These are phyloP conservation scores for Craseonycteris thonglongyai DNA, from an alignment of 2,113 vertebrate species.

Conservation along the genomic window DNA sequence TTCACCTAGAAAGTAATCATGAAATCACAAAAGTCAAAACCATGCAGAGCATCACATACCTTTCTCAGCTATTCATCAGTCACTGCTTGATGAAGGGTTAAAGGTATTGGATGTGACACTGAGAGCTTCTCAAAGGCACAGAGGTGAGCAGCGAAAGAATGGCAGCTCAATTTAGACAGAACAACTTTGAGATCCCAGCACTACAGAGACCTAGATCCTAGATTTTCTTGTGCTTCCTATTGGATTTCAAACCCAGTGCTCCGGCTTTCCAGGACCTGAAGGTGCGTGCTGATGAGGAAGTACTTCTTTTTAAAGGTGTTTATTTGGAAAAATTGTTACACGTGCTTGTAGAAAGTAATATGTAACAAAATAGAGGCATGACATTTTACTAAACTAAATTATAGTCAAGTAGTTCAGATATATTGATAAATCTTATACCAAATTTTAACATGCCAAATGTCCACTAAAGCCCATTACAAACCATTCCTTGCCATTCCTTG, in stretches of 20 bases:
- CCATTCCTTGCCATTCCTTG: too few relatives aligned
- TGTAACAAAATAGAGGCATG: background rate
- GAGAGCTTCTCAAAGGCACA: conserved; percentile 13
- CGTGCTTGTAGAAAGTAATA: background rate
- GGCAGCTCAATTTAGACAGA: conserved; percentile 25
- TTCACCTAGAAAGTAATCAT: conserved; percentile 44
- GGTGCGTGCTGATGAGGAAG: background rate
- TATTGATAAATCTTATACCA: too few relatives aligned
- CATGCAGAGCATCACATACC: background rate
- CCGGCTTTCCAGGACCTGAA: background rate
- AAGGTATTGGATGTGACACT: background rate
- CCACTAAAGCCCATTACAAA: too few relatives aligned
- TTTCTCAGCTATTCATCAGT: conserved; percentile 8
- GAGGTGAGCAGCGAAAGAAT: background rate
- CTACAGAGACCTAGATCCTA: background rate
- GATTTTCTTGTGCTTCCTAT: background rate
- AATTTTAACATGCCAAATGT: too few relatives aligned
- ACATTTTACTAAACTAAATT: background rate
- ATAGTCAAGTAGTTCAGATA: background rate
- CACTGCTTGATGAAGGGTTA: background rate
- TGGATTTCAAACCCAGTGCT: background rate
- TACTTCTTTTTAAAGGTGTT: background rate
- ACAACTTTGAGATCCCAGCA: background rate
- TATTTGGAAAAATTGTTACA: background rate
- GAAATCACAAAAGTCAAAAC: conserved; percentile 28